Base-by-base conservation (phyloP, 2,113 vertebrate species). In the Melierax canorus region DNA sequence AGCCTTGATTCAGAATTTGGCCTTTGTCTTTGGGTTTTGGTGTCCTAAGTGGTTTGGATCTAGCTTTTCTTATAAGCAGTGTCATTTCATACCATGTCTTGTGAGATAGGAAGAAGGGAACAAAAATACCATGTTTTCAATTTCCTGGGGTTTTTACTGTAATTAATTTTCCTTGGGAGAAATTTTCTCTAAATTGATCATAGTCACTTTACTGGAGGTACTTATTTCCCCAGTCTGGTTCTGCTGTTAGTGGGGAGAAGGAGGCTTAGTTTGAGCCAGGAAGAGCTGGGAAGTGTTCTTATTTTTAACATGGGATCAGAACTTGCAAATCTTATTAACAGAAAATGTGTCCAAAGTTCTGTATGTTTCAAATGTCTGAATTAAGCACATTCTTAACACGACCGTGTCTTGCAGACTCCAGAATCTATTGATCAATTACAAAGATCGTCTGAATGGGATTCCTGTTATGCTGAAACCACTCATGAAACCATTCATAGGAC, bases 401-500 rank as follows among this genome's bases (percentile, higher is more conserved):
- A 6, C 34, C 2, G 2, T 68, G 9, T 92, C 56, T 97, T 96
- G 51, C 92, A 99, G 98, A 20, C 97, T 99, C 34, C 94, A 97
- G 90, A 96, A 98, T 39, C 67, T 99, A 86, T 94, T 99, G 56
- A 81, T 92, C 34, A 96, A 94, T 92, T 99, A 98, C 90, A 85
- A 92, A 55, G 92, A 96, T 6, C 29, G 43, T 71, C 62, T 98
- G 15, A 90, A 81, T 46, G 56, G 88, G 66, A 98, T 98, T 71
- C 98, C 98, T 4, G 30, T 84, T 41, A 41, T 98, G 45, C 97
- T 99, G 55, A 81, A 97, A 63, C 98, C 98, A 3, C 22, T 99
- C 66, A 98, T 99, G 98, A 97, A 98, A 74, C 98, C 98, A 6
- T 98, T 98, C 85, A 85, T 98, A 63, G 78, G n/a, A 51, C 93